Base-by-base conservation (phyloP, 1,140 invertebrate species). In the Zophobas atratus region DNA sequence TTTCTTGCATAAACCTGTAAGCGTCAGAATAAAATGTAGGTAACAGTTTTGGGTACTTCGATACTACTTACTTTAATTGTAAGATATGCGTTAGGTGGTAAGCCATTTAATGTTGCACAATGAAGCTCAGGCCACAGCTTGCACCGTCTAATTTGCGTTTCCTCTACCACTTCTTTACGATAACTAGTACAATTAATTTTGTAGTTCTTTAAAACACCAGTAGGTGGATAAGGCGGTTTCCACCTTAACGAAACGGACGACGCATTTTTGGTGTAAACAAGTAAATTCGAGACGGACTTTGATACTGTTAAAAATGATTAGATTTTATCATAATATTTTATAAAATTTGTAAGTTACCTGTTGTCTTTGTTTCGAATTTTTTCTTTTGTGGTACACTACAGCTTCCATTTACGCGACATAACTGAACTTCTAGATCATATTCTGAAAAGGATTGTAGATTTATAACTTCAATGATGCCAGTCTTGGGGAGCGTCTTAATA, bases 151-250 rank as follows among this genome's bases (percentile, higher is more conserved):
- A 20, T 20, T 20, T 20, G 20, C 20, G 20, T 20, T 20, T 20
- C 20, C 20, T 20, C 20, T 20, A 20, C 6, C 20, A 6, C 35
- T 0, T 38, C 20, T n/a, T 4, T 6, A 6, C 6, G 3, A 46
- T 46, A 8, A 8, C 6, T 8, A 46, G 4, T 5, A 39, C 1
- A 6, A 38, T 6, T 20, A 70, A 41, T 20, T 39, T 35, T 1
- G n/a, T 35, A 70, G 20, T 70, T 6, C n/a, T 70, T 5, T 1
- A 70, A 70, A 4, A n/a, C n/a, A 8, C 63, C 63, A 39, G 34
- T 70, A 6, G 63, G 63, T 1, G 63, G 63, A 39, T 70, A 41
- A 4, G 63, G 63, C 41, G 32, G 32, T 32, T 39, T 70, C 32
- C 32, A 70, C 4, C 63, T 36, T 36, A 70, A 1, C 4, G 63